phyloP scores from a whole-genome alignment of 1,140 invertebrate species.

The Apolygus lucorum region DNA sequence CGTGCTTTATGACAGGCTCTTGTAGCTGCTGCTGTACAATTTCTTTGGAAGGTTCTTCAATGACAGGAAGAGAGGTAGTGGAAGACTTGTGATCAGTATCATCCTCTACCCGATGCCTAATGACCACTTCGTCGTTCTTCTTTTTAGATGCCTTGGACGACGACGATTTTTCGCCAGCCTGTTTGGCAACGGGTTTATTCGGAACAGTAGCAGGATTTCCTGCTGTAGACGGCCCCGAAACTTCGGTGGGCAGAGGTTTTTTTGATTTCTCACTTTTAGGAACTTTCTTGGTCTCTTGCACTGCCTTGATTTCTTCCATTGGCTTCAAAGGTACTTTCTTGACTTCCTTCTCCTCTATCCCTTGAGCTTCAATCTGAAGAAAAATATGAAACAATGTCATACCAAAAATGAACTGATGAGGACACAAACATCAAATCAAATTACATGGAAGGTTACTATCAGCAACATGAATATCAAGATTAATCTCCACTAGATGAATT shows the following conservation, averaged over 20 bases:
- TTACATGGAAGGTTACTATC: slow-evolving; percentile 29
- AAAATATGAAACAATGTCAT: not conserved
- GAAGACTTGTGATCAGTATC: not conserved
- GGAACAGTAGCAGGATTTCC: not conserved
- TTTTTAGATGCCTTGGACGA: not conserved
- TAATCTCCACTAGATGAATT: too few relatives aligned
- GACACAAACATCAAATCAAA: slow-evolving; percentile 25
- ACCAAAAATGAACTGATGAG: slow-evolving; percentile 18
- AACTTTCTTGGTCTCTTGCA: not conserved
- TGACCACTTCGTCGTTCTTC: not conserved
- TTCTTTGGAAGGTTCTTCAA: not conserved
- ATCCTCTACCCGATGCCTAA: not conserved
- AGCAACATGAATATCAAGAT: too few relatives aligned
- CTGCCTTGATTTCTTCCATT: not conserved
- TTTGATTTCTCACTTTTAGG: too few relatives aligned
- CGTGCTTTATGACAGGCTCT: not conserved
- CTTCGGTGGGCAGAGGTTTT: too few relatives aligned
- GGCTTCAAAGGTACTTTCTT: not conserved
- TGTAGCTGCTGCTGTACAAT: not conserved
- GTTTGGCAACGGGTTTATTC: not conserved
- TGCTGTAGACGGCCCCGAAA: too few relatives aligned
- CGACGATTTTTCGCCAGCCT: not conserved
- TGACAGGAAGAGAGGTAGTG: not conserved
- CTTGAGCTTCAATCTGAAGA: not conserved
- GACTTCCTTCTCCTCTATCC: not conserved